A percentile compares a stretch with the other conserved stretches of the same genome.
phyloP scores from a whole-genome alignment of 2,113 vertebrate species.

The Puma concolor region DNA sequence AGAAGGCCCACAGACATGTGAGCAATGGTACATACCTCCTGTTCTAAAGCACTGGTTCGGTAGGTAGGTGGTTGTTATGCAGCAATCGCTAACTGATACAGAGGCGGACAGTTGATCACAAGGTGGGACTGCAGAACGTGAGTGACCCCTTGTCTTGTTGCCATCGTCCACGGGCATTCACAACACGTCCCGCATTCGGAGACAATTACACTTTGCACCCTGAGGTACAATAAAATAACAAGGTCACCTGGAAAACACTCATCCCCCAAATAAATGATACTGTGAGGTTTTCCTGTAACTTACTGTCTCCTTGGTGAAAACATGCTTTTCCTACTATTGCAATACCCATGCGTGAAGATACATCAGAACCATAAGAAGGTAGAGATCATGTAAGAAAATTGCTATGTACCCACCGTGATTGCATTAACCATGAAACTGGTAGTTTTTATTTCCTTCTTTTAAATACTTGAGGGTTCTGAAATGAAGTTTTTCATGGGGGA shows the following conservation, averaged over 20 bases:
- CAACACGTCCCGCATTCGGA: not conserved
- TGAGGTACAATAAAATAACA: not conserved
- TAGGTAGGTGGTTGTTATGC: not conserved
- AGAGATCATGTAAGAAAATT: not conserved
- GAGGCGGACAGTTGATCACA: not conserved
- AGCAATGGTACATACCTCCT: no score
- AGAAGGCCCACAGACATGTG: not conserved
- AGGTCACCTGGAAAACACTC: no score
- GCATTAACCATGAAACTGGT: not conserved
- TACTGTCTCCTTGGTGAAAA: not conserved
- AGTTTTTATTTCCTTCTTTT: not conserved
- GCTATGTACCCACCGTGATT: not conserved
- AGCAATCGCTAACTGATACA: no score
- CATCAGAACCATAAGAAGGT: no score
- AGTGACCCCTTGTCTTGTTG: not conserved
- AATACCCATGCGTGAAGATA: not conserved
- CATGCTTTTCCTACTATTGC: not conserved
- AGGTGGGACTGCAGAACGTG: fast-evolving
- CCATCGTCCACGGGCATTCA: not conserved
- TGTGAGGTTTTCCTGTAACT: not conserved
- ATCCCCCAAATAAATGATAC: not conserved
- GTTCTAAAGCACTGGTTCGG: not conserved
- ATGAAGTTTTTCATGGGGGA: not conserved
- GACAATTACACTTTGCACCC: not conserved
- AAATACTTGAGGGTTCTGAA: not conserved